Evolutionary conservation across 2,797 vertebrate genomes (phyloP).

Genomic region (Pipistrellus nathusii): DNA sequence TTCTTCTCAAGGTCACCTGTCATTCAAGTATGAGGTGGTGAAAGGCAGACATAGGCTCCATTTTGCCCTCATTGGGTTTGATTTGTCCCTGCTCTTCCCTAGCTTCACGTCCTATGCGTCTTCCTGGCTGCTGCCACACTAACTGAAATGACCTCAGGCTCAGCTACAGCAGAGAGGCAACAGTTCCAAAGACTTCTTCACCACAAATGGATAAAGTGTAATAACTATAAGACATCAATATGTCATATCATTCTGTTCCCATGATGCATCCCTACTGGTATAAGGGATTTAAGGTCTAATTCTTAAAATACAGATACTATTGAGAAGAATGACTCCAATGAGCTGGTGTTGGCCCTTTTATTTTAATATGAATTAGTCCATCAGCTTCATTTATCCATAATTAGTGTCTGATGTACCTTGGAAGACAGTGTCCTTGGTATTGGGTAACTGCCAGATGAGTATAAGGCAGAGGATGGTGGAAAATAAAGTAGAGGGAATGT

Average conservation of each 20-base stretch:
- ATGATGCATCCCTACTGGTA: background rate
- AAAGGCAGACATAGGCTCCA: background rate
- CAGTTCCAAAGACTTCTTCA: background rate
- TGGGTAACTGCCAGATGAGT: background rate
- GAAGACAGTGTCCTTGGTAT: background rate
- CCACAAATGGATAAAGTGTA: background rate
- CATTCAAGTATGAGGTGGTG: background rate
- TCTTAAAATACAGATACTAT: background rate
- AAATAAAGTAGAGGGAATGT: background rate
- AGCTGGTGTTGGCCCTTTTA: background rate
- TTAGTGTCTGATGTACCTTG: background rate
- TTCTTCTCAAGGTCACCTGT: background rate
- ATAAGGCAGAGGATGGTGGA: background rate
- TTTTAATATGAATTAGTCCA: background rate
- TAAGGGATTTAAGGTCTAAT: background rate
- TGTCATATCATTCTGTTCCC: background rate
- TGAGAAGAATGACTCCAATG: background rate
- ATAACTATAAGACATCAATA: background rate
- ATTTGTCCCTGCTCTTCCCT: background rate
- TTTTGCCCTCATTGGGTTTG: background rate
- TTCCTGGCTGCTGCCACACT: background rate
- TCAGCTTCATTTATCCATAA: background rate
- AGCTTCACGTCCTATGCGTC: background rate
- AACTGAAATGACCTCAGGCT: background rate
- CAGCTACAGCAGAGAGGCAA: background rate